phyloP scores from a whole-genome alignment of 1,140 invertebrate genomes.

The Plectrocnemia conspersa region DNA sequence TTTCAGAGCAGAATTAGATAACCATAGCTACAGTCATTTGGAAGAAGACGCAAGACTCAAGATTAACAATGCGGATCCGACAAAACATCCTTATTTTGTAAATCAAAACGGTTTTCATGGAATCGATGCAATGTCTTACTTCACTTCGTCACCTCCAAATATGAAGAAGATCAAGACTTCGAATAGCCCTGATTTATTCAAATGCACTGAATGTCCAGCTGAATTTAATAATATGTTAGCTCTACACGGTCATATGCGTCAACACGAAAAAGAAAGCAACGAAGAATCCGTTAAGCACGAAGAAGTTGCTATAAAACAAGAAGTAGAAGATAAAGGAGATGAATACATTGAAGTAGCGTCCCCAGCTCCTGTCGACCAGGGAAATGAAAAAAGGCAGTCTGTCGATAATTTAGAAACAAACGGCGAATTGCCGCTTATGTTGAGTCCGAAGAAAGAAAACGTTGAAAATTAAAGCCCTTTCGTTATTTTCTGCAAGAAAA shows the following conservation, averaged over 20 bases:
- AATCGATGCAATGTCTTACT: constrained; percentile 27
- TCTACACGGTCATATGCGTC: constrained; percentile 22
- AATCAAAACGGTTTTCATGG: constrained; percentile 31
- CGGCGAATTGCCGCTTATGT: constrained; percentile 14
- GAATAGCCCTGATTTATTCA: constrained; percentile 25
- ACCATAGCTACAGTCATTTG: constrained; percentile 66
- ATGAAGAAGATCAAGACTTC: constrained; percentile 30
- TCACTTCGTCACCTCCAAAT: constrained; percentile 23
- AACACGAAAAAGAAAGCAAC: constrained; percentile 9
- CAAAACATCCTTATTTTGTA: constrained; percentile 30
- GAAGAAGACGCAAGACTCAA: constrained; percentile 41
- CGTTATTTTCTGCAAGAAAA: neutral
- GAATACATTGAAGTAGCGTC: constrained; percentile 34
- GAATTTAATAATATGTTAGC: constrained; percentile 21
- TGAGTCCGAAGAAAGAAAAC: constrained; percentile 32
- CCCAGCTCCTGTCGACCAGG: constrained; percentile 11
- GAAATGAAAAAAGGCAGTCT: constrained; percentile 4
- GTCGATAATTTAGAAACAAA: constrained; percentile 16
- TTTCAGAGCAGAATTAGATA: constrained; percentile 85
- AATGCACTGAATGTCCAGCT: constrained; percentile 27
- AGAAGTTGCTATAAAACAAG: constrained; percentile 25
- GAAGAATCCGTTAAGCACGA: constrained; percentile 22
- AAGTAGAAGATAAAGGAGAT: constrained; percentile 31
- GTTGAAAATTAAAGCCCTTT: constrained; percentile 20
- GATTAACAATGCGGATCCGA: constrained; percentile 18